Conservation (phyloP, 2,888 invertebrate species). For the Sepioteuthis lessoniana region DNA sequence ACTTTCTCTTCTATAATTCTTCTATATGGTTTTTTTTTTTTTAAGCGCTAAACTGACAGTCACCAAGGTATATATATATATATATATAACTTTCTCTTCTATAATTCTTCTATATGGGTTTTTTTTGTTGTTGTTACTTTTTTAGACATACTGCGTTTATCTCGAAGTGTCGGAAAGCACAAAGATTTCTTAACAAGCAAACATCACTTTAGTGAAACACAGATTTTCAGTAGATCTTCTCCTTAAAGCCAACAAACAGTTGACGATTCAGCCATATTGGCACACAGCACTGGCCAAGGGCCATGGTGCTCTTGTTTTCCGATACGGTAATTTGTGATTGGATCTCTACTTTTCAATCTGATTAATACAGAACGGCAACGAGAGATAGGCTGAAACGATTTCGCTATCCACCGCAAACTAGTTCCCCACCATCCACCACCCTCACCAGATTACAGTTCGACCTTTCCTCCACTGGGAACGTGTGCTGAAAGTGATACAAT, state of each 20-base stretch:
- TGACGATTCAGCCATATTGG: conserved; percentile 33
- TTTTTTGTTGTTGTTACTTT: not conserved
- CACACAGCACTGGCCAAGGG: conserved; percentile 1
- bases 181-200: not conserved
- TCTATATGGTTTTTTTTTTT: not conserved
- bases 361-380: conserved; percentile 18
- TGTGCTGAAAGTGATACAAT: not conserved
- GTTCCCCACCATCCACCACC: too few relatives aligned
- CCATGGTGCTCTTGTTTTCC: not conserved
- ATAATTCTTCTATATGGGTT: not conserved
- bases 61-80: too few relatives aligned
- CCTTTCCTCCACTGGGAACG: not conserved
- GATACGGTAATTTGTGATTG: not conserved
- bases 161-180: not conserved
- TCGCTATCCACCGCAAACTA: too few relatives aligned
- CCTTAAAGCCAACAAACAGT: not conserved
- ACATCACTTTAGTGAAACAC: not conserved
- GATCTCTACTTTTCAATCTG: conserved; percentile 33
- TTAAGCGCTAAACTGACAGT: too few relatives aligned
- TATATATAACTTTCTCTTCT: not conserved
- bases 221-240: not conserved
- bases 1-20: not conserved
- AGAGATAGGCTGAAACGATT: not conserved
- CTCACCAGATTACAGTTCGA: not conserved
- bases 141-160: not conserved